Percentiles rank a stretch among this genome's conserved stretches.
Evolutionary conservation across 2,113 vertebrate species (phyloP).

Genomic region (Suncus etruscus): DNA sequence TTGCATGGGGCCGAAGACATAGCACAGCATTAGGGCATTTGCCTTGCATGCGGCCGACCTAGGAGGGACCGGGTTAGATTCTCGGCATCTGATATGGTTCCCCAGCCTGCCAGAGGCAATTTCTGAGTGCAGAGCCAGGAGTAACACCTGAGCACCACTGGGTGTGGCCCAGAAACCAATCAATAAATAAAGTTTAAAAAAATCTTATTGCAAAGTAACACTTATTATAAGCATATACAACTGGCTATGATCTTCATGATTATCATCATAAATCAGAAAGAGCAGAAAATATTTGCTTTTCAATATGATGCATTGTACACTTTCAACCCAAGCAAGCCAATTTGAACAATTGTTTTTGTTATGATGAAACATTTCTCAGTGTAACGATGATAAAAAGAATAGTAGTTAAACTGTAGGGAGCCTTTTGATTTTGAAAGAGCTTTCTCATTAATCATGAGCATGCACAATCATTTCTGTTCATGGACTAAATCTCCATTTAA

Average conservation of each 20-base stretch:
- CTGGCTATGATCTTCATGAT: conserved; percentile 16
- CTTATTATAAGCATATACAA: not conserved
- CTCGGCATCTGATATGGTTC: too few relatives aligned
- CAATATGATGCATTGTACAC: conserved; percentile 8
- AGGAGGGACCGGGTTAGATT: too few relatives aligned
- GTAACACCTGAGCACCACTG: too few relatives aligned
- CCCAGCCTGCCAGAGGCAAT: too few relatives aligned
- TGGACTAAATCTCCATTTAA: conserved; percentile 74
- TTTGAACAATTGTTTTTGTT: conserved; percentile 52
- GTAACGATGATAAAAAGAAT: conserved; percentile 63
- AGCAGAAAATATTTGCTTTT: conserved; percentile 56
- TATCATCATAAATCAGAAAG: conserved; percentile 50
- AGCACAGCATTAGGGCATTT: too few relatives aligned
- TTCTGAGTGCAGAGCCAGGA: too few relatives aligned
- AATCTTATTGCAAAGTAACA: not conserved
- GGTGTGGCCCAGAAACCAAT: too few relatives aligned
- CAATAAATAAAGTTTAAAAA: too few relatives aligned
- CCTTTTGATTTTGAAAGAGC: conserved; percentile 59
- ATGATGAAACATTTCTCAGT: conserved; percentile 57
- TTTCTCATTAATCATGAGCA: conserved; percentile 72
- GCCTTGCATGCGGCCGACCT: too few relatives aligned
- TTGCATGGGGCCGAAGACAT: not conserved
- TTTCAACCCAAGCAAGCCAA: conserved; percentile 29
- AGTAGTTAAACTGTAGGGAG: conserved; percentile 29
- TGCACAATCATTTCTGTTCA: conserved; percentile 68